phyloP scores from a whole-genome alignment of 2,888 invertebrate genomes.

The Saturnia japonica region DNA sequence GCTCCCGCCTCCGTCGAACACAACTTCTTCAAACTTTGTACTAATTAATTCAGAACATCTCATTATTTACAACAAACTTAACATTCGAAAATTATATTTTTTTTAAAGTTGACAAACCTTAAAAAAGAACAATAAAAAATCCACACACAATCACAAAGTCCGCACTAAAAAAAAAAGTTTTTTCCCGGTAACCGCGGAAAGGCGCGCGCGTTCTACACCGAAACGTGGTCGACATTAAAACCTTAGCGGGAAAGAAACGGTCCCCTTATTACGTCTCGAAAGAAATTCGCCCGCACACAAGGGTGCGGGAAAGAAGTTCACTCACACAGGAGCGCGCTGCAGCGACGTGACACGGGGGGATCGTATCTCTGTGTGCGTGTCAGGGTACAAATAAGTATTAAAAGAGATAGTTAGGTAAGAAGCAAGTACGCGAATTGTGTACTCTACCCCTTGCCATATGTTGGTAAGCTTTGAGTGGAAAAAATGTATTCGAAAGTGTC shows the following conservation, averaged over 20 bases:
- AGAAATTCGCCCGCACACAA: slow-evolving; percentile 80
- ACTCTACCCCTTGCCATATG: slow-evolving; percentile 53
- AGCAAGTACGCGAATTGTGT: slow-evolving; percentile 49
- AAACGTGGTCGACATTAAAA: slow-evolving; percentile 82
- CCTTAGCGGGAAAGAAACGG: slow-evolving; percentile 82
- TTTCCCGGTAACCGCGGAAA: slow-evolving; percentile 67
- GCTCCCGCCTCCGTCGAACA: slow-evolving; percentile 30
- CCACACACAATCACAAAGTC: slow-evolving; percentile 54
- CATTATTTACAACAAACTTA: slow-evolving; percentile 26
- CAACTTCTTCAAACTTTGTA: slow-evolving; percentile 66
- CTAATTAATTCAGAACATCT: slow-evolving; percentile 58
- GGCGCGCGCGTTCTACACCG: slow-evolving; percentile 79
- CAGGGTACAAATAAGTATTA: slow-evolving; percentile 76
- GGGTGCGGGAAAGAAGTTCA: slow-evolving; percentile 73
- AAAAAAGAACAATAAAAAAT: slow-evolving; percentile 32
- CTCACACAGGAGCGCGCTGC: slow-evolving; percentile 61
- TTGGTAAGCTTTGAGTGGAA: slow-evolving; percentile 33
- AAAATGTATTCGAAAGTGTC: slow-evolving; percentile 22
- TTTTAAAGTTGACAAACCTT: slow-evolving; percentile 26
- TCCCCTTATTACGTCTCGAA: slow-evolving; percentile 82
- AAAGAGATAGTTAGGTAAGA: slow-evolving; percentile 79
- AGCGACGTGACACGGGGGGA: slow-evolving; percentile 66
- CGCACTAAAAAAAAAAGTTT: slow-evolving; percentile 60
- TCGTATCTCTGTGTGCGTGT: slow-evolving; percentile 61
- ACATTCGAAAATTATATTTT: not conserved